A percentile compares a stretch with the other conserved stretches of the same genome.
Conservation (phyloP, 2,888 invertebrate species). For the Augochlorella aurata region DNA sequence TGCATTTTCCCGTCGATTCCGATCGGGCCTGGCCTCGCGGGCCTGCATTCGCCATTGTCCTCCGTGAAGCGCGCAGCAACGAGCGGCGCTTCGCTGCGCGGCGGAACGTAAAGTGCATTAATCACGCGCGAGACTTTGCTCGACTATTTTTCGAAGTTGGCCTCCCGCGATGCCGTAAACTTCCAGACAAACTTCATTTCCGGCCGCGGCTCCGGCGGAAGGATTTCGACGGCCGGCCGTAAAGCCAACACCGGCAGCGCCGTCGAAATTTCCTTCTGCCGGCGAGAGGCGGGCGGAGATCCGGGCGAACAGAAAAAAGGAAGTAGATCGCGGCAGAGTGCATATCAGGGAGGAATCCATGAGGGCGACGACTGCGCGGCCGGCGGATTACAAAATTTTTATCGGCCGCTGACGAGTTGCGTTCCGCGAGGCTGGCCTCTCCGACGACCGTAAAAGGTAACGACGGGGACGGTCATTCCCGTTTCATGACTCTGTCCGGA, state of each 20-base stretch:
- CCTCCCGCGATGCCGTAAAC: not conserved
- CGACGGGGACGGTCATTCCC: slow-evolving; percentile 37
- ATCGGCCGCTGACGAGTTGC: slow-evolving; percentile 38
- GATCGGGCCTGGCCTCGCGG: not conserved
- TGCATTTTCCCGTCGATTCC: not conserved
- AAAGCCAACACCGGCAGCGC: not conserved
- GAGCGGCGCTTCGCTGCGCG: not conserved
- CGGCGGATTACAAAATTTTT: slow-evolving; percentile 39
- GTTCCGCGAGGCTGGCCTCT: slow-evolving; percentile 13
- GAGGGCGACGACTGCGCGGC: slow-evolving; percentile 1
- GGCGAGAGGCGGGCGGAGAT: not conserved
- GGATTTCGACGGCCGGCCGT: not conserved
- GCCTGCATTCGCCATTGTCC: not conserved
- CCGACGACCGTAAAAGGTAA: slow-evolving; percentile 45
- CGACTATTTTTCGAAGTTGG: slow-evolving; percentile 22
- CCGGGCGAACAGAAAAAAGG: not conserved
- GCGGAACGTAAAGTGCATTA: slow-evolving; percentile 11
- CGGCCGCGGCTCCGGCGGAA: not conserved
- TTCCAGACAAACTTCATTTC: slow-evolving; percentile 7
- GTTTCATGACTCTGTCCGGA: slow-evolving; percentile 38
- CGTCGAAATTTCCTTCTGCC: not conserved
- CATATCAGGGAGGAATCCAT: slow-evolving; percentile 9
- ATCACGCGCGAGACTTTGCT: slow-evolving; percentile 14
- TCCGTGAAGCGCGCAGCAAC: not conserved
- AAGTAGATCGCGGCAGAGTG: not conserved